A percentile compares a stretch with the other conserved stretches of the same genome.
Conservation (phyloP, 2,797 vertebrate species). For the Muscicapa comitata region DNA sequence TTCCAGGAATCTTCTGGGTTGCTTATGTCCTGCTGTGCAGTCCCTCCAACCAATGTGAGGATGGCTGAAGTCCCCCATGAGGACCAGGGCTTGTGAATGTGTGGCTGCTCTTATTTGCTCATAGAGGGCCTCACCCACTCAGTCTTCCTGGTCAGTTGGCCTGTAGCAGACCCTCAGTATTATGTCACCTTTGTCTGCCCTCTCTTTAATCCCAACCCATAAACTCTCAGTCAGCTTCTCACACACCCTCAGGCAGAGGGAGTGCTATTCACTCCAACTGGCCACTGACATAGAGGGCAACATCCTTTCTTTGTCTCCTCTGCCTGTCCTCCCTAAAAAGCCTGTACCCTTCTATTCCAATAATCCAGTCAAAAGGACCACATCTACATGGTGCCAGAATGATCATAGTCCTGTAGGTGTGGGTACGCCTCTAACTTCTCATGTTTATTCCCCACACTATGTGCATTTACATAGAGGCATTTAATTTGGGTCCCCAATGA, state of each 20-base stretch:
- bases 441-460: not conserved
- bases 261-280: not conserved
- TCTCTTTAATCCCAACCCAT: not conserved
- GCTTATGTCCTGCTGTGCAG: not conserved
- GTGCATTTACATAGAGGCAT: not conserved
- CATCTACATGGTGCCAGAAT: not conserved
- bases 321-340: not conserved
- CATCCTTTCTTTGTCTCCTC: not conserved
- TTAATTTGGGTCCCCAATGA: not conserved
- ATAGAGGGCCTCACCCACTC: rapidly evolving
- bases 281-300: not conserved
- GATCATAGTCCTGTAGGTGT: not conserved
- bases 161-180: not conserved
- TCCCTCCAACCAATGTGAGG: not conserved
- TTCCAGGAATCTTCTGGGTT: not conserved
- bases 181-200: not conserved
- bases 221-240: not conserved
- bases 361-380: not conserved
- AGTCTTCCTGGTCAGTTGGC: not conserved
- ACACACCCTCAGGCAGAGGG: not conserved
- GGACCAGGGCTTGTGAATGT: not conserved
- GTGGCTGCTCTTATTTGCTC: not conserved
- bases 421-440: not conserved
- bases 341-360: not conserved
- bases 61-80: not conserved